Conservation (phyloP, 2,888 invertebrate species). For the Monochamus alternatus region DNA sequence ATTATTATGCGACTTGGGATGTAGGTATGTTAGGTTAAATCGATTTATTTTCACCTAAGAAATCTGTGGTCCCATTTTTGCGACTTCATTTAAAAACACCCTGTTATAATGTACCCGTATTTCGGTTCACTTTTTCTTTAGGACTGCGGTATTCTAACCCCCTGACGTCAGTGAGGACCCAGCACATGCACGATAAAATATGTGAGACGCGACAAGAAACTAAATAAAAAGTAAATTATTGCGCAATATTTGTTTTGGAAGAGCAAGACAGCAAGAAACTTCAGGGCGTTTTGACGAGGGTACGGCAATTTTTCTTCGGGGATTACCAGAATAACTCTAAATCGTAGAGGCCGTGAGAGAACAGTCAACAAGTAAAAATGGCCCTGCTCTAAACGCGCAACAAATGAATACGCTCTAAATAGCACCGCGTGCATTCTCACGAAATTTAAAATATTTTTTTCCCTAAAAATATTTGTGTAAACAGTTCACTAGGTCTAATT, state of each 20-base stretch:
- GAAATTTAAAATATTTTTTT: too few species aligned
- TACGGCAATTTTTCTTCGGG: conserved; percentile 6
- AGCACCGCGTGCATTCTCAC: too few species aligned
- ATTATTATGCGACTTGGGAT: too few species aligned
- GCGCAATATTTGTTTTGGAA: not conserved
- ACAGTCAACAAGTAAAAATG: conserved; percentile 3
- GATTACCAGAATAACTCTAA: conserved; percentile 8
- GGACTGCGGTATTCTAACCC: not conserved
- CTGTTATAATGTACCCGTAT: not conserved
- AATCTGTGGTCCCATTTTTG: too few species aligned
- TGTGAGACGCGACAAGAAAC: conserved; percentile 2
- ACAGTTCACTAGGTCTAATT: too few species aligned
- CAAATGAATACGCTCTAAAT: too few species aligned
- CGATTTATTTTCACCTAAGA: too few species aligned
- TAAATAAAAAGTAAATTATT: conserved; percentile 12
- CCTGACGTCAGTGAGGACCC: not conserved
- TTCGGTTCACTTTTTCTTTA: not conserved
- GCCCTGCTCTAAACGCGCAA: not conserved
- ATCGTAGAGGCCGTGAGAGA: not conserved
- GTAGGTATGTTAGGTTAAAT: too few species aligned
- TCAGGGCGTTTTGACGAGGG: not conserved
- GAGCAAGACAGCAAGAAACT: conserved; percentile 8
- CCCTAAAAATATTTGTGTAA: too few species aligned
- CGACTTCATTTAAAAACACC: too few species aligned
- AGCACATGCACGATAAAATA: conserved; percentile 1